Evolutionary conservation across 2,113 vertebrate species (phyloP), one percentile per base, ranked within the genome.

Genomic region (Rhombomys opimus): DNA sequence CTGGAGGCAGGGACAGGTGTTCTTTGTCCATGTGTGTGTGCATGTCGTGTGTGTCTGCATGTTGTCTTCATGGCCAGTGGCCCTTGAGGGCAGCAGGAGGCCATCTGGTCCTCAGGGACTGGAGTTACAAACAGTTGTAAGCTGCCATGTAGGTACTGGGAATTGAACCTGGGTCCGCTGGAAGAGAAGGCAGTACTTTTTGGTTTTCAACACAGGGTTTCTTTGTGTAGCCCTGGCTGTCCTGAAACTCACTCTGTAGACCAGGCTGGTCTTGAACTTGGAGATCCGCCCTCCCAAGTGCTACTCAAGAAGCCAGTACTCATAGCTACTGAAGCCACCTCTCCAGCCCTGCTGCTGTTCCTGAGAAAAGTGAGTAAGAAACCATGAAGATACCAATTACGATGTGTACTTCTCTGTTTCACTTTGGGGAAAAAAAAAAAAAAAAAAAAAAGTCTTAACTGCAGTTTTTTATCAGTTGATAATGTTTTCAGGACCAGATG

Each of bases 321-420:
- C 78, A n/a, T 81, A 46, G 59, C 54, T 10, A 61, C 57, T 25
- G 80, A 59, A 12, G 35, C 35, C 22, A 27, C 35, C n/a, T 23
- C n/a, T 65, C 59, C 59, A 70, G 4, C 7, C 73, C 87, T 35
- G 17, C 15, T 1, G 13, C 3, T 81, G 27, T 59, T 63, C 3
- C 8, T 72, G 54, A 90, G 78, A 52, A 85, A 73, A 4, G 63
- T 73, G 8, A 20, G 67, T 9, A 12, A 41, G 30, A 30, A 11
- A 8, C 20, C 50, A 22, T 41, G 27, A 15, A 89, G 61, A 85
- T 38, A 46, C 9, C 27, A 38, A 0, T 14, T 30, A 38, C 23
- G 15, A 35, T 46, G 72, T 85, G 75, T 73, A 46, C 81, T 35
- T 50, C 75, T 94, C 84, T 59, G 61, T 81, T 94, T 97, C 65